Evolutionary conservation across 2,888 invertebrate genomes (phyloP), one percentile per base, ranked within the genome.

Genomic region (Erannis defoliaria): DNA sequence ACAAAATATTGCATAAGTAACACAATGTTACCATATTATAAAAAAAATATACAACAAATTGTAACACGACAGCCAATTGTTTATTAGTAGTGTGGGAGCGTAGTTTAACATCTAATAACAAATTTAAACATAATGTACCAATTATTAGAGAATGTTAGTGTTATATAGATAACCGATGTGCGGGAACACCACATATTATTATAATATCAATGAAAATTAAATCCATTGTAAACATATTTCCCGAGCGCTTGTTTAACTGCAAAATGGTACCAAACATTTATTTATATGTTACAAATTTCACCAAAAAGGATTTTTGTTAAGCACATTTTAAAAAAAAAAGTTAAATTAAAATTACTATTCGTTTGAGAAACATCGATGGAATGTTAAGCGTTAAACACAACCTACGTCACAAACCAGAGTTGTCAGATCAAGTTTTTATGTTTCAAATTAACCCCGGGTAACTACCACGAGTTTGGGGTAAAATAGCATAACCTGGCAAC

Each of bases 321-420:
- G n/a, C 31, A 14, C 10, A 48, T 16, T 40, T 38, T 65, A 55
- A 66, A 51, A 9, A 64, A 26, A 38, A 21, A 19, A 50, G 19
- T 23, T 9, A 35, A 43, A 23, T 10, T 66, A 68, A 54, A 71
- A 54, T 29, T 51, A 67, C 56, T 71, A 53, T 72, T 74, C 70
- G 70, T 73, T 76, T 42, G 66, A 71, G 37, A 70, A 71, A 43
- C 49, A 59, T 77, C 71, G 71, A 71, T 78, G 75, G 65, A 71
- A 74, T 65, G 68, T 67, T 65, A 72, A 57, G 73, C 68, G 66
- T 64, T 54, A 9, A 79, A 83, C 81, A 87, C 86, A 87, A 88
- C 85, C 84, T 72, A 82, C 66, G 54, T 83, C 73, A 82, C 69
- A 84, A 85, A 42, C 38, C 10, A 29, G 4, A 40, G 40, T 51